These are phyloP conservation scores for Sisor rabdophorus DNA, from an alignment of 2,113 vertebrate genomes.

Conservation along the genomic window DNA sequence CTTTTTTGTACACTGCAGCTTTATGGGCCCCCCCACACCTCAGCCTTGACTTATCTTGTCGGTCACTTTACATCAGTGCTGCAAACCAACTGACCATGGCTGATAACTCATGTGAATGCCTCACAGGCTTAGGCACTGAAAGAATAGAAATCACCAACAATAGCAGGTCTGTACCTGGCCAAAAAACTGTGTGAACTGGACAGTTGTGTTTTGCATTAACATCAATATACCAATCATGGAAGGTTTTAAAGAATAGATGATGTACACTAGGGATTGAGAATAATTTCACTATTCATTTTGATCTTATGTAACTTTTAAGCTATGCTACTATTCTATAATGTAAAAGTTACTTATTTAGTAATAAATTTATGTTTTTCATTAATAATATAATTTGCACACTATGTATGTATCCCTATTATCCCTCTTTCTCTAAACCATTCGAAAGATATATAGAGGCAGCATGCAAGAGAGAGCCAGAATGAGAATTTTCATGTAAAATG, in stretches of 20 bases:
- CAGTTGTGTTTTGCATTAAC: conserved; percentile 3
- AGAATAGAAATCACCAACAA: conserved; percentile 58
- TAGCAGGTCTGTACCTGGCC: conserved; percentile 61
- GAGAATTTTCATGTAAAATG: too few relatives aligned
- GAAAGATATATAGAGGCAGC: too few relatives aligned
- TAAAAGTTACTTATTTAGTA: too few relatives aligned
- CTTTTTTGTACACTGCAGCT: conserved; percentile 1
- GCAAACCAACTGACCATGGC: conserved; percentile 39
- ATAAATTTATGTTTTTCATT: not conserved
- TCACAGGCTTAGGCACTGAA: conserved; percentile 58
- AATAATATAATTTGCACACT: too few relatives aligned
- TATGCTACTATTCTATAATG: not conserved
- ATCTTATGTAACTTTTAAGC: not conserved
- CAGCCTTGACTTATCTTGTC: conserved; percentile 64
- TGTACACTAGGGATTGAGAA: too few relatives aligned
- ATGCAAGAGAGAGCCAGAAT: not conserved
- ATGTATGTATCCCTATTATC: too few relatives aligned
- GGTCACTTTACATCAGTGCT: conserved; percentile 66
- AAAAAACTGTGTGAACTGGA: conserved; percentile 45
- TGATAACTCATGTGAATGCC: conserved; percentile 54
- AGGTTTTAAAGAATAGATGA: not conserved
- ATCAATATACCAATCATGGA: not conserved
- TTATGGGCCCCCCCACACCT: conserved; percentile 44
- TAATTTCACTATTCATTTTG: not conserved
- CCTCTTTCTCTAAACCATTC: too few relatives aligned